phyloP scores from a whole-genome alignment of 2,888 invertebrate species.

The Philaethria dido region DNA sequence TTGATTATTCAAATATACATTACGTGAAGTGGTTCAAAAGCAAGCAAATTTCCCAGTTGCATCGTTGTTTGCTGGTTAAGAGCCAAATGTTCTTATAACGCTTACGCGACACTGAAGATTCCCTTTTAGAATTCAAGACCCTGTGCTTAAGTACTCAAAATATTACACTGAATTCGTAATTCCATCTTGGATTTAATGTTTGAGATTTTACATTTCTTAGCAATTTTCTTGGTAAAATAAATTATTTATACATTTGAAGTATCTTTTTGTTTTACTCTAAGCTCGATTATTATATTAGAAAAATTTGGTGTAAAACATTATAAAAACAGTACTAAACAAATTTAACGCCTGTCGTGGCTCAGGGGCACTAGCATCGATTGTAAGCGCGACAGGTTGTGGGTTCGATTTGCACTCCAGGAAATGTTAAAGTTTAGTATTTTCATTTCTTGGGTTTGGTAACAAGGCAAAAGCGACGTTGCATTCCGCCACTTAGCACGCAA shows the following conservation, averaged over 20 bases:
- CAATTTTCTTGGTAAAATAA: neutral
- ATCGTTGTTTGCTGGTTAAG: constrained; percentile 40
- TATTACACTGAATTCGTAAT: constrained; percentile 24
- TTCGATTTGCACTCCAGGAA: no score
- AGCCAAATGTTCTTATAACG: constrained; percentile 40
- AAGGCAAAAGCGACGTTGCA: no score
- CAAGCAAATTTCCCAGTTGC: constrained; percentile 36
- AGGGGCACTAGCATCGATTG: no score
- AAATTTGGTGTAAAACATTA: no score
- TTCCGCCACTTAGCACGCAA: no score
- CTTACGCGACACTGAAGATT: constrained; percentile 39
- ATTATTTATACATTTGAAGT: neutral
- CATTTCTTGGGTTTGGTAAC: no score
- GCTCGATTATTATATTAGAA: no score
- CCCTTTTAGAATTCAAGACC: constrained; percentile 43
- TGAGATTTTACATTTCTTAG: neutral
- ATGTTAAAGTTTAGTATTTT: no score
- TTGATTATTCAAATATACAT: constrained; percentile 27
- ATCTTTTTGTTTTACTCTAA: neutral
- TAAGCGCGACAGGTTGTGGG: no score
- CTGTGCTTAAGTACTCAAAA: constrained; percentile 26
- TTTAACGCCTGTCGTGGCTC: no score
- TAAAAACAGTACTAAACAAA: no score
- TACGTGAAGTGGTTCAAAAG: constrained; percentile 28
- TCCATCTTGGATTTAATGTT: constrained; percentile 21